Conservation (phyloP, 64 coral and sea anemone genomes). For the Cladopsammia gracilis region DNA sequence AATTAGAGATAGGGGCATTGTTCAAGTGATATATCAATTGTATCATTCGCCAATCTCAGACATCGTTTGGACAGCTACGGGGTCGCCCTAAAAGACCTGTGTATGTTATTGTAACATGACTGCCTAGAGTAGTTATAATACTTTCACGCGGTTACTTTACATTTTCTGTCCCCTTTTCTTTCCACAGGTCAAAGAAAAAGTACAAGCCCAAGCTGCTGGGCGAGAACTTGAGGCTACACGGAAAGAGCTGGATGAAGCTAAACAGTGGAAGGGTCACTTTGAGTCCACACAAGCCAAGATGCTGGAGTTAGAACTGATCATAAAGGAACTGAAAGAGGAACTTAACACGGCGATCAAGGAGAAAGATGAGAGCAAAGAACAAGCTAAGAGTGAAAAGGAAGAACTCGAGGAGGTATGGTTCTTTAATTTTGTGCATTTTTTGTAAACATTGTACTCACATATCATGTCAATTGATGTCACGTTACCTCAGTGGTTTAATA, state of each 20-base stretch:
- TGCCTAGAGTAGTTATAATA: too few relatives aligned
- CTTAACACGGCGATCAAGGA: slow-evolving; percentile 38
- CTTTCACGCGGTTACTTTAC: too few relatives aligned
- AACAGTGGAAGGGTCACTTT: slow-evolving; percentile 87
- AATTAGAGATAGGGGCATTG: too few relatives aligned
- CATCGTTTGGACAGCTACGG: too few relatives aligned
- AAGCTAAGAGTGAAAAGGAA: slow-evolving; percentile 45
- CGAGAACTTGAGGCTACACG: slow-evolving; percentile 77
- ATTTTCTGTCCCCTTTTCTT: background rate
- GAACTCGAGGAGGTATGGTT: slow-evolving; percentile 79
- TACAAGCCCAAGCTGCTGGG: slow-evolving; percentile 42
- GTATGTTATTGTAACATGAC: too few relatives aligned
- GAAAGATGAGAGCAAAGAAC: slow-evolving; percentile 52
- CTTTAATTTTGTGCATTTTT: background rate
- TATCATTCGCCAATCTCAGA: too few relatives aligned
- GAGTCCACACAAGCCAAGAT: slow-evolving; percentile 71
- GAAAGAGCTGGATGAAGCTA: slow-evolving; percentile 92
- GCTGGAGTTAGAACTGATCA: slow-evolving; percentile 72
- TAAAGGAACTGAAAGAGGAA: slow-evolving; percentile 72
- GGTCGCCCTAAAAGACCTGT: too few relatives aligned
- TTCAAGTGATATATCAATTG: too few relatives aligned
- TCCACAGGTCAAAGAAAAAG: slow-evolving; percentile 81
- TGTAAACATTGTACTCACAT: too few relatives aligned
- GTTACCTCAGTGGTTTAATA: too few relatives aligned
- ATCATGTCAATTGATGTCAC: too few relatives aligned